Evolutionary conservation across 2,888 invertebrate genomes (phyloP).

Genomic region (Noctua janthina): DNA sequence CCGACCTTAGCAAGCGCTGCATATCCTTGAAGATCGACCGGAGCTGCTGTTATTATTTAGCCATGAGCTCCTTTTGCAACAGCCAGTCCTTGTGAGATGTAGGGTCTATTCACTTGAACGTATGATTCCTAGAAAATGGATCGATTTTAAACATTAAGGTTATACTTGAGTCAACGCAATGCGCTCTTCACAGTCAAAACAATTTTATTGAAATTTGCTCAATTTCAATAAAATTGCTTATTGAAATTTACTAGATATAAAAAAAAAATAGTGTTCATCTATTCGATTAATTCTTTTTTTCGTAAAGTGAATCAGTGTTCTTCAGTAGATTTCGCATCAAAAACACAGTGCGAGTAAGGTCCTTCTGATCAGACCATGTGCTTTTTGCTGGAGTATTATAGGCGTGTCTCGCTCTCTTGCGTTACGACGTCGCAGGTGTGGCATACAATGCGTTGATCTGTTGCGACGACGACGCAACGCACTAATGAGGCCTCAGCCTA

Average conservation of each 20-base stretch:
- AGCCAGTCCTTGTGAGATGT: background rate
- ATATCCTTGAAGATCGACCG: background rate
- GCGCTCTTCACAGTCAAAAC: background rate
- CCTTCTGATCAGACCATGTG: background rate
- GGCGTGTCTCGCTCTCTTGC: too few species aligned
- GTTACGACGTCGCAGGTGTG: too few species aligned
- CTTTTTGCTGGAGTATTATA: background rate
- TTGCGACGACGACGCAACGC: too few species aligned
- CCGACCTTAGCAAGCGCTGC: background rate
- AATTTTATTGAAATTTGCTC: background rate
- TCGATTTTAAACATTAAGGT: background rate
- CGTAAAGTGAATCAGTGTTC: background rate
- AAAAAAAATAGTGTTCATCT: background rate
- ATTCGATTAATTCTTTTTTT: background rate
- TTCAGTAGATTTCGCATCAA: background rate
- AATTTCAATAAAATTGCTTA: conserved; percentile 2
- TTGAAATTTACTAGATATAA: background rate
- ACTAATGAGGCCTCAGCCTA: too few species aligned
- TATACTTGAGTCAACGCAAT: conserved; percentile 6
- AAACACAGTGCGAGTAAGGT: background rate
- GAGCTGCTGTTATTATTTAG: background rate
- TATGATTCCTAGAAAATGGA: background rate
- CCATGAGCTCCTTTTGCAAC: background rate
- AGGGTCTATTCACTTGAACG: too few species aligned
- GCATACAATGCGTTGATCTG: too few species aligned